Base-by-base conservation (phyloP, 2,888 invertebrate species). In the Cantharis lateralis region DNA sequence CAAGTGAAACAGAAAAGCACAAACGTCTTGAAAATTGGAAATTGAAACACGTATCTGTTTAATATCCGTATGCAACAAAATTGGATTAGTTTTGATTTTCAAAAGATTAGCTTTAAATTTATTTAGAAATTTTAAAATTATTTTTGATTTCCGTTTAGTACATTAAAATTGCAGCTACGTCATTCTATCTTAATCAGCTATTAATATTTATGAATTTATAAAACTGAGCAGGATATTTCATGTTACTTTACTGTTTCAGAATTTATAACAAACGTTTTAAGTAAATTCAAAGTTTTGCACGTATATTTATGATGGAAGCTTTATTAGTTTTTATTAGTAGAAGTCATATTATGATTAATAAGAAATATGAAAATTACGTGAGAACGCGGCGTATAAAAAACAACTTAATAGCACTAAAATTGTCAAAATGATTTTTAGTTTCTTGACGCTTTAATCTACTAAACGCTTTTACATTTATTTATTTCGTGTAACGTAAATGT, bases 131-230 rank as follows among this genome's bases (percentile, higher is more conserved):
- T 24, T 66, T 66, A 66, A 66, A 66, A 66, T 66, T 66, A 66
- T 66, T 66, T 66, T 66, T 24, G 74, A 75, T 75, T 75, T 73
- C 66, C 70, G 70, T 75, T 75, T 26, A 61, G 48, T 48, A 74
- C 68, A 28, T 77, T 68, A 77, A 74, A 74, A 77, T 74, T 77
- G 77, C 73, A 74, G 74, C 71, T 63, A 70, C 28, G 73, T 77
- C 77, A 77, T 71, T 77, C 68, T 71, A 68, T 70, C 74, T 77
- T 77, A 74, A 77, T 77, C 74, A 71, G 62, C 74, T 70, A 68
- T 77, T 77, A 77, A 77, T 77, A 77, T 77, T 73, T 74, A 77
- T 77, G 77, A 74, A 70, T 61, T 15, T 61, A 15, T 20, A 69
- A 75, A 71, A 66, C 66, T 26, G 68, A 74, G 70, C 64, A 70